A percentile compares a stretch with the other conserved stretches of the same genome.
phyloP scores from a whole-genome alignment of 2,888 invertebrate genomes.

The Acanthoscelides obtectus region DNA sequence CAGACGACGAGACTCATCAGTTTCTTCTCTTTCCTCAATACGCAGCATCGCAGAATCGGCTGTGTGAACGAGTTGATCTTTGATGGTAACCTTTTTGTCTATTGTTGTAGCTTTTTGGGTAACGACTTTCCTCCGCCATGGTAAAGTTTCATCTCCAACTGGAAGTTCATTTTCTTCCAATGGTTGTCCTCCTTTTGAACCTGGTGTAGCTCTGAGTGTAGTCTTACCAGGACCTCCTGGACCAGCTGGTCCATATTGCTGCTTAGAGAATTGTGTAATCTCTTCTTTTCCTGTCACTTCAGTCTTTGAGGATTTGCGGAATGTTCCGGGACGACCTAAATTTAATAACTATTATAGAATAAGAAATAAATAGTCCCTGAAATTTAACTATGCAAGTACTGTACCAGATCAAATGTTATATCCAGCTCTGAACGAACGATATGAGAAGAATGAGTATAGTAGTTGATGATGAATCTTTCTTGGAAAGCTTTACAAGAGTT shows the following conservation, averaged over 20 bases:
- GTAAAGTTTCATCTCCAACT: slow-evolving; percentile 52
- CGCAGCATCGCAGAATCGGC: slow-evolving; percentile 49
- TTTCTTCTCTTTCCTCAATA: slow-evolving; percentile 57
- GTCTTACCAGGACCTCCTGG: slow-evolving; percentile 42
- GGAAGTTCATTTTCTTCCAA: slow-evolving; percentile 49
- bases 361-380: no score
- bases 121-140: slow-evolving; percentile 47
- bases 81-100: slow-evolving; percentile 10
- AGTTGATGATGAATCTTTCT: no score
- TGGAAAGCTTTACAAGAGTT: no score
- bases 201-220: slow-evolving; percentile 32
- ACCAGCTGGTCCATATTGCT: slow-evolving; percentile 31
- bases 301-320: slow-evolving; percentile 44
- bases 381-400: no score
- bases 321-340: slow-evolving; percentile 51
- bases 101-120: slow-evolving; percentile 8
- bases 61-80: slow-evolving; percentile 24
- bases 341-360: no score
- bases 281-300: slow-evolving; percentile 40
- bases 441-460: no score
- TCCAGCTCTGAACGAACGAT: no score
- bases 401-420: no score
- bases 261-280: slow-evolving; percentile 27
- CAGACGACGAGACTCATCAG: background rate
- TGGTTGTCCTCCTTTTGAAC: slow-evolving; percentile 37